These are phyloP conservation scores for Sturnira hondurensis DNA, from an alignment of 2,113 vertebrate species.

Conservation along the genomic window DNA sequence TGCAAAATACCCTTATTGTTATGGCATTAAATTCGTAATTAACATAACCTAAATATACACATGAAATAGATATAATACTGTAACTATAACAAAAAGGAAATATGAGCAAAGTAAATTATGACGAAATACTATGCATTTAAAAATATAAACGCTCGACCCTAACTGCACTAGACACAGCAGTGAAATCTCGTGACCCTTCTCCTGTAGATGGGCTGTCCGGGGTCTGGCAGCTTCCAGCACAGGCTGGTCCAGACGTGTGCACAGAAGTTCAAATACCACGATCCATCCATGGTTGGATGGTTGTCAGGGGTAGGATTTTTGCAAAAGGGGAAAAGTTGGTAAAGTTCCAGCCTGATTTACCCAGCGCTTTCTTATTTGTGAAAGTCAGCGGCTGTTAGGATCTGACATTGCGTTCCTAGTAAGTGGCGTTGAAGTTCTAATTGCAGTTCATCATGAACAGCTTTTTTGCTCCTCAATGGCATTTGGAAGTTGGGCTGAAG, in stretches of 20 bases:
- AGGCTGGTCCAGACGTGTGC: background rate
- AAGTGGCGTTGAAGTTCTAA: background rate
- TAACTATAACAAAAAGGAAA: background rate
- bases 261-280: background rate
- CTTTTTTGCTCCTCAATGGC: background rate
- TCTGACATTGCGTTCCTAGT: background rate
- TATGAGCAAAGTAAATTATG: background rate
- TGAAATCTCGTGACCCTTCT: background rate
- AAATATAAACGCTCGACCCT: background rate
- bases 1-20: background rate
- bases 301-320: background rate
- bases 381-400: background rate
- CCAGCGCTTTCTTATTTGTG: background rate
- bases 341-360: background rate
- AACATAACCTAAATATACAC: background rate
- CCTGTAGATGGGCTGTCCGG: fast-evolving
- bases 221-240: background rate
- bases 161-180: background rate
- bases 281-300: no score
- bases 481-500: background rate
- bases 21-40: background rate
- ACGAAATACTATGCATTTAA: background rate
- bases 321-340: background rate
- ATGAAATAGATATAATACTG: background rate
- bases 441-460: background rate